A percentile compares a stretch with the other conserved stretches of the same genome.
Evolutionary conservation across 2,888 invertebrate species (phyloP).

Genomic region (Galeruca laticollis): DNA sequence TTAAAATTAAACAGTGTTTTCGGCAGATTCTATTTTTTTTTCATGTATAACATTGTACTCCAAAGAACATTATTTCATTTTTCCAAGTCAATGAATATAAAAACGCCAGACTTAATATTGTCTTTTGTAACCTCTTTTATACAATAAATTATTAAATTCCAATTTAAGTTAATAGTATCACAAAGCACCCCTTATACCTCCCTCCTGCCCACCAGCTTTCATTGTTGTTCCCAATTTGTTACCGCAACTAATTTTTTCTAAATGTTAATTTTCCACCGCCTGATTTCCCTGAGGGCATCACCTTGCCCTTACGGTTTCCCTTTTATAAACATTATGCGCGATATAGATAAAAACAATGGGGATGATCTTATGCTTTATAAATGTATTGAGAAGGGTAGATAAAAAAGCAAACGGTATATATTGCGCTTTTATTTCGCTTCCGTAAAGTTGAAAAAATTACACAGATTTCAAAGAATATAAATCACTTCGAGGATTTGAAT

Average conservation of each 20-base stretch:
- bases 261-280: constrained; percentile 63
- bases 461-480: background rate
- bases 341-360: constrained; percentile 48
- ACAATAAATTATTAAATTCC: constrained; percentile 37
- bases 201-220: constrained; percentile 11
- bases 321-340: constrained; percentile 49
- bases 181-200: constrained; percentile 11
- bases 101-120: constrained; percentile 22
- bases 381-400: constrained; percentile 40
- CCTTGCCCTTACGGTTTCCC: constrained; percentile 54
- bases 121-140: constrained; percentile 23
- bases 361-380: constrained; percentile 41
- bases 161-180: constrained; percentile 34
- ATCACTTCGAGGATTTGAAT: background rate
- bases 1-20: background rate
- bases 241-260: constrained; percentile 55
- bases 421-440: constrained; percentile 11
- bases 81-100: constrained; percentile 16
- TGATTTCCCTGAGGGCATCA: constrained; percentile 62
- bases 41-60: background rate
- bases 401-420: constrained; percentile 33
- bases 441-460: background rate
- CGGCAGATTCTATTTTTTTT: background rate
- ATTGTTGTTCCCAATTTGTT: constrained; percentile 35
- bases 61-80: constrained; percentile 12